Evolutionary conservation across 2,888 invertebrate genomes (phyloP), one percentile per base, ranked within the genome.

Genomic region (Dioctria rufipes): DNA sequence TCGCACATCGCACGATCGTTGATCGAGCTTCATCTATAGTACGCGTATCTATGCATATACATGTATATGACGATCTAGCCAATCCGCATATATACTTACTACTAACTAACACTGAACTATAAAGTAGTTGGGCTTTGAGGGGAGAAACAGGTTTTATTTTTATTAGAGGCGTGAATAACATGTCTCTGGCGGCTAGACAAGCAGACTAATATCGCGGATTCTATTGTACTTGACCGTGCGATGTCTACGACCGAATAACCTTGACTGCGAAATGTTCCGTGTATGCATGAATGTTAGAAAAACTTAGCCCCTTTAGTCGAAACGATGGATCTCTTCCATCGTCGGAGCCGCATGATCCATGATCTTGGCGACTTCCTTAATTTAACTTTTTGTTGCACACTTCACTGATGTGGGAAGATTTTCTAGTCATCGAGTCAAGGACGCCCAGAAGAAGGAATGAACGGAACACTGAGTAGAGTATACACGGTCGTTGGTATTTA

Each of bases 371-470:
- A 69, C 69, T 69, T 69, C 69, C 69, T 69, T 69, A 69, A 69
- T 69, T 69, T 69, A 69, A 5, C 69, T 37, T 39, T 25, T 25
- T 37, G 51, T 67, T 69, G 69, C 40, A n/a, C 51, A 5, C 49
- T 49, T 37, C 69, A n/a, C 69, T 69, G 51, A 13, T 73, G 73
- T 73, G 60, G 73, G 60, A 73, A 73, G 73, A 73, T 73, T 73
- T 73, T 60, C 73, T 73, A 73, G 73, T 73, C 60, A 73, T n/a
- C 73, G 58, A 73, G 73, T 73, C 73, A 73, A 73, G 73, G 73
- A 73, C 73, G 73, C 54, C 73, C 73, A 73, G 73, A 73, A 73
- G 73, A 73, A 73, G 73, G 73, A 73, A 73, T 6, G 60, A 73
- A 73, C 73, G 73, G 73, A 54, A 73, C 73, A 73, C 73, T 73